A percentile compares a stretch with the other conserved stretches of the same genome.
phyloP scores from a whole-genome alignment of 2,113 vertebrate species.

The Xiphophorus hellerii region DNA sequence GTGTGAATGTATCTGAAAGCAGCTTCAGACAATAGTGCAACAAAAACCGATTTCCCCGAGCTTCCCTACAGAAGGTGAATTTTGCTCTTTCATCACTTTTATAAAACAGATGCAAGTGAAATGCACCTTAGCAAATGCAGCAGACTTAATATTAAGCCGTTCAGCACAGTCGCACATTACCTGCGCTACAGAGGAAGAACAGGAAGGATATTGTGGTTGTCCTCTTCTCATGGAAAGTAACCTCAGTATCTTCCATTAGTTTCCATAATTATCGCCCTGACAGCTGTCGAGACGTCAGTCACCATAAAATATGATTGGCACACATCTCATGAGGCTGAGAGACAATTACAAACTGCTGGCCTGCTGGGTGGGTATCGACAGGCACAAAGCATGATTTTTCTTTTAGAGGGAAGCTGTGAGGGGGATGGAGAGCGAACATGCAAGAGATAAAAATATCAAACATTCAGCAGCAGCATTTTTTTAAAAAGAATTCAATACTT shows the following conservation, averaged over 20 bases:
- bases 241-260: conserved; percentile 74
- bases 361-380: conserved; percentile 42
- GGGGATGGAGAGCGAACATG: conserved; percentile 50
- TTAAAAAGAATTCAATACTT: background rate
- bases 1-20: background rate
- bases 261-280: conserved; percentile 75
- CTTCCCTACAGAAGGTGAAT: background rate
- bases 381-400: conserved; percentile 15
- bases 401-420: conserved; percentile 5
- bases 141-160: background rate
- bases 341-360: conserved; percentile 46
- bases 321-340: conserved; percentile 55
- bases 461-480: conserved; percentile 12
- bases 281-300: conserved; percentile 49
- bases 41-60: background rate
- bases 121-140: background rate
- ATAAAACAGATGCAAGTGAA: background rate
- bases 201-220: conserved; percentile 85
- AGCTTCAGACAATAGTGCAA: background rate
- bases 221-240: conserved; percentile 79
- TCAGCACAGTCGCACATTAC: conserved; percentile 11
- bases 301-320: conserved; percentile 46
- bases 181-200: conserved; percentile 50
- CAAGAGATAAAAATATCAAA: conserved; percentile 49
- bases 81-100: background rate